Conservation (phyloP, 2,888 invertebrate genomes). For the Cataglyphis altisquamis region DNA sequence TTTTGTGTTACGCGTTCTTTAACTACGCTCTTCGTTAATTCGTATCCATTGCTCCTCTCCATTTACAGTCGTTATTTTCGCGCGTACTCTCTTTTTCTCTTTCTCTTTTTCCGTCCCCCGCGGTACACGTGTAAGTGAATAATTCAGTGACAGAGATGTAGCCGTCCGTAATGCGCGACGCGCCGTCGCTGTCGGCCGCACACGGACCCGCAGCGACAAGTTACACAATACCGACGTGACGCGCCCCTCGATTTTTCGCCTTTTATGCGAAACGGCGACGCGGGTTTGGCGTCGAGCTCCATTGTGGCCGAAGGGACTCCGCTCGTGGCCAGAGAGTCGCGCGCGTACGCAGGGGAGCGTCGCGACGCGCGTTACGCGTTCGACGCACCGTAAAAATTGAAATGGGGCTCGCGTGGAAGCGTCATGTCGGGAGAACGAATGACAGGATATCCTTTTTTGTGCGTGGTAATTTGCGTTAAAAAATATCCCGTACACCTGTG, state of each 20-base stretch:
- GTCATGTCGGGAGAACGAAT: conserved; percentile 45
- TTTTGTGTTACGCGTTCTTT: not conserved
- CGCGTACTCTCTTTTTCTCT: conserved; percentile 6
- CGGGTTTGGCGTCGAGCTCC: conserved; percentile 51
- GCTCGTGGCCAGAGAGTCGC: conserved; percentile 26
- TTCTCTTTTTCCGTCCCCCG: conserved; percentile 31
- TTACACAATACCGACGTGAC: conserved; percentile 73
- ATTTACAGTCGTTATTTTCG: conserved; percentile 25
- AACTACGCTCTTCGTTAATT: not conserved
- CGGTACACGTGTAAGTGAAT: conserved; percentile 71
- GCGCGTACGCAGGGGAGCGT: conserved; percentile 39
- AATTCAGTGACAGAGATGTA: conserved; percentile 73
- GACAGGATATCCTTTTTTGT: conserved; percentile 48
- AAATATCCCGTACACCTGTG: not conserved
- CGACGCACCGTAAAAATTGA: conserved; percentile 55
- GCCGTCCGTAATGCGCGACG: conserved; percentile 60
- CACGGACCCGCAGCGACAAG: conserved; percentile 55
- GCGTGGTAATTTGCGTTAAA: conserved; percentile 22
- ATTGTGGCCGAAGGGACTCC: conserved; percentile 51
- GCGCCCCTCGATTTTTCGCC: conserved; percentile 75
- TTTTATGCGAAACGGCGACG: conserved; percentile 69
- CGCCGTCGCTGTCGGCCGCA: conserved; percentile 63
- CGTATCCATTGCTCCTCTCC: conserved; percentile 15
- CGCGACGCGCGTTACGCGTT: conserved; percentile 70
- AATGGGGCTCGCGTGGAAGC: conserved; percentile 46